Base-by-base conservation (phyloP, 1,140 invertebrate species). In the Drosophila pectinifera region DNA sequence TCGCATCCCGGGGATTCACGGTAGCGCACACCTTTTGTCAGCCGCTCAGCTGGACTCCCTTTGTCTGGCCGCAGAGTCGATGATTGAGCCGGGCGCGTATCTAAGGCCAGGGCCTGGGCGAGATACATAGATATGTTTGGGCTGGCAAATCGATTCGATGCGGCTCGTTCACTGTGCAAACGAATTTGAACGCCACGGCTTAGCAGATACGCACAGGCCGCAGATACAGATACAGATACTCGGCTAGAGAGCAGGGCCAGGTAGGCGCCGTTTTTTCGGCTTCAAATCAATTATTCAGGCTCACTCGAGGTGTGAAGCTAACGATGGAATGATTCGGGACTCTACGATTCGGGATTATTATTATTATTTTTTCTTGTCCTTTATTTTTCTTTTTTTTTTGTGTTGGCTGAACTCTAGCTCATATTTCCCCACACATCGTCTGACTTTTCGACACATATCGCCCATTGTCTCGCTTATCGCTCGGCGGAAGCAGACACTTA, bases 131-230 rank as follows among this genome's bases (percentile, higher is more conserved):
- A 58, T 58, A 58, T n/a, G 28, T n/a, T 13, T 34, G 4, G 18
- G 48, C 49, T 55, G 39, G 31, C 55, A 72, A 88, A 89, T 88
- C 76, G 80, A 88, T 88, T 89, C 54, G 79, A 58, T 67, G 73
- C 84, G 84, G 80, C 84, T 89, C 65, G 84, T 88, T 88, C 73
- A 70, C 55, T 86, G 83, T 76, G 62, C 65, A 74, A 79, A 82
- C 63, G 75, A 76, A 88, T 88, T 88, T 82, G 5, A 53, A 86
- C 70, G 78, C 74, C 65, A 43, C 20, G 59, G 55, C 72, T 82
- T 73, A 58, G 45, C 41, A 69, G 46, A 78, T 78, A 78, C 68
- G 38, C 48, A 49, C 48, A 51, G 45, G 20, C 28, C 28, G 28
- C 61, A 77, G 73, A 69, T 61, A 62, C 75, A 86, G 59, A 36